A percentile compares a stretch with the other conserved stretches of the same genome.
phyloP scores from a whole-genome alignment of 2,888 invertebrate genomes.

The Alsophila aescularia region DNA sequence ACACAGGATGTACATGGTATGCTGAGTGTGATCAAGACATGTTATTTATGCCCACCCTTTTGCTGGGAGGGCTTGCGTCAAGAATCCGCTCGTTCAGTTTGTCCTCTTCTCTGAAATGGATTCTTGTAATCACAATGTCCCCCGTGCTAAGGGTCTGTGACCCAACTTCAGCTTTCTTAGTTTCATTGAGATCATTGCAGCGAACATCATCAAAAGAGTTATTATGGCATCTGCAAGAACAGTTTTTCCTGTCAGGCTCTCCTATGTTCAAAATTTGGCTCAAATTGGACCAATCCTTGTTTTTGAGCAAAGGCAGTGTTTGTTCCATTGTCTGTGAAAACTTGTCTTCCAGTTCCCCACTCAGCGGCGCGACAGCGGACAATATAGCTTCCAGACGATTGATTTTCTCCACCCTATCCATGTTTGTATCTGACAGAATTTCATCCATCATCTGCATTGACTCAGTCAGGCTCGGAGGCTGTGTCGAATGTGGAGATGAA shows the following conservation, averaged over 20 bases:
- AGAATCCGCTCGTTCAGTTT: constrained; percentile 75
- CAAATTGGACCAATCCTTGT: constrained; percentile 81
- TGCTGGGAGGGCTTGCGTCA: constrained; percentile 75
- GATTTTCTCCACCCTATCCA: constrained; percentile 93
- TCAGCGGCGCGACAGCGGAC: constrained; percentile 90
- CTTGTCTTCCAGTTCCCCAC: constrained; percentile 83
- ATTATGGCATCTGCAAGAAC: constrained; percentile 85
- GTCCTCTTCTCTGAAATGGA: constrained; percentile 84
- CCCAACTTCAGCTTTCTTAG: constrained; percentile 82
- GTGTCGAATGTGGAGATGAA: constrained; percentile 90
- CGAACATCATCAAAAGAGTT: constrained; percentile 67
- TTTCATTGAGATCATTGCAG: constrained; percentile 78
- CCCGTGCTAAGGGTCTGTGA: constrained; percentile 96
- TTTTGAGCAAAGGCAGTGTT: constrained; percentile 79
- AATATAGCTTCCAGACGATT: constrained; percentile 94
- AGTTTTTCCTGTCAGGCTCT: constrained; percentile 74
- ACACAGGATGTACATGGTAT: constrained; percentile 56
- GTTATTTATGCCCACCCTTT: constrained; percentile 72
- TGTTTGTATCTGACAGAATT: constrained; percentile 91
- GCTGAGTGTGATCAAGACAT: constrained; percentile 75
- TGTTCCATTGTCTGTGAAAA: constrained; percentile 83
- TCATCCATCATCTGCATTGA: constrained; percentile 96
- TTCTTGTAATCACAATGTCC: constrained; percentile 95
- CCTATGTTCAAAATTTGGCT: constrained; percentile 79
- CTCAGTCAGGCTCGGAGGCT: constrained; percentile 93